A percentile compares a stretch with the other conserved stretches of the same genome.
Conservation (phyloP, 2,113 vertebrate genomes). For the Lophochroa leadbeateri region DNA sequence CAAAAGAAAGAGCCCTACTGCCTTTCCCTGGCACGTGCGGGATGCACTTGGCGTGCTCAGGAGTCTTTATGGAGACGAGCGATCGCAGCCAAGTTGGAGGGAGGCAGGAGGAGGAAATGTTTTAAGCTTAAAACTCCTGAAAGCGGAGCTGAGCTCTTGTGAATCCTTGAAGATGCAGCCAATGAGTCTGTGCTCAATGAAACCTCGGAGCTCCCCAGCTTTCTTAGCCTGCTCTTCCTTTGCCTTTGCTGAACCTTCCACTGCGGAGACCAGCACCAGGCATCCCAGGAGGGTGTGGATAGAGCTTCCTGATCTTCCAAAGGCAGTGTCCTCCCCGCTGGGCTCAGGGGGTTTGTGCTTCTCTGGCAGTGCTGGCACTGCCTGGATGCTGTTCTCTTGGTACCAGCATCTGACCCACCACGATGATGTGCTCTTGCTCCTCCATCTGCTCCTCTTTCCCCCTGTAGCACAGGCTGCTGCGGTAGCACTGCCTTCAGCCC, state of each 20-base stretch:
- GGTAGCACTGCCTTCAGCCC: not conserved
- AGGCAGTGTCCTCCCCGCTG: not conserved
- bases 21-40: not conserved
- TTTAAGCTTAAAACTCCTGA: not conserved
- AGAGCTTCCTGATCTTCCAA: not conserved
- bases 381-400: not conserved
- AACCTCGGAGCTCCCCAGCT: not conserved
- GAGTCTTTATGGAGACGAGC: not conserved
- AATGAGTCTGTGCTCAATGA: not conserved
- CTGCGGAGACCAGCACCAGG: not conserved
- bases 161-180: not conserved
- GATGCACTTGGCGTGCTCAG: not conserved
- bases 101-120: not conserved
- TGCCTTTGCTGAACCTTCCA: not conserved
- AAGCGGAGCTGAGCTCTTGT: not conserved
- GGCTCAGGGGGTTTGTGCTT: not conserved
- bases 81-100: not conserved
- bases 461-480: not conserved
- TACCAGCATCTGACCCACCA: not conserved
- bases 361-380: not conserved
- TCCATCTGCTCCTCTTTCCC: not conserved
- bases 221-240: not conserved
- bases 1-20: not conserved
- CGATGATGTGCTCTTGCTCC: not conserved
- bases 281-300: fast-evolving